phyloP scores from a whole-genome alignment of 2,113 vertebrate genomes.

The Lucifuga dentata region DNA sequence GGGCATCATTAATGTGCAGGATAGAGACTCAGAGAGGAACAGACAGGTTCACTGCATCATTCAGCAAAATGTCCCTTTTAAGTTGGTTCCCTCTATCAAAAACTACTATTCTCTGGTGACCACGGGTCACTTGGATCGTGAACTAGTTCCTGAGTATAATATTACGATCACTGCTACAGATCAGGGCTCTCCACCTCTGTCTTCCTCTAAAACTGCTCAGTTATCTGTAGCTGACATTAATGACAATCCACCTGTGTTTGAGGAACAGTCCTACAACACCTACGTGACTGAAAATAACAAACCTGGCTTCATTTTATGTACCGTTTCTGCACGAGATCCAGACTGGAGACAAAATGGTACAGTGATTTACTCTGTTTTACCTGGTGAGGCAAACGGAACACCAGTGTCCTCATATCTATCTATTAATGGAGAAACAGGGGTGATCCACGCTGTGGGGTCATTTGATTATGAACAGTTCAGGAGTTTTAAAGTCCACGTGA shows the following conservation, averaged over 20 bases:
- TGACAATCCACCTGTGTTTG: conserved; percentile 69
- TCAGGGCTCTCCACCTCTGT: conserved; percentile 68
- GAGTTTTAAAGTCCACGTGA: conserved; percentile 56
- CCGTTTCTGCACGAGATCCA: conserved; percentile 64
- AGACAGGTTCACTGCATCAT: conserved; percentile 63
- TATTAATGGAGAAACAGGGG: conserved; percentile 78
- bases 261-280: conserved; percentile 63
- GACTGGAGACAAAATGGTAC: conserved; percentile 76
- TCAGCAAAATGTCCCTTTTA: conserved; percentile 60
- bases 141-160: conserved; percentile 67
- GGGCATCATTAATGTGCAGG: conserved; percentile 73
- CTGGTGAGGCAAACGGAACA: conserved; percentile 63
- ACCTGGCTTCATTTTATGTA: conserved; percentile 62
- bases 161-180: conserved; percentile 70
- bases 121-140: conserved; percentile 66
- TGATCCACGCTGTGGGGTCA: conserved; percentile 56
- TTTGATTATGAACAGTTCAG: conserved; percentile 66
- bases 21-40: conserved; percentile 71
- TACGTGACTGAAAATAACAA: conserved; percentile 67
- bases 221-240: conserved; percentile 71
- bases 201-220: conserved; percentile 55
- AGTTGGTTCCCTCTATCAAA: conserved; percentile 65
- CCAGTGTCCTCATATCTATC: conserved; percentile 80
- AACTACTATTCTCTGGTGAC: conserved; percentile 73
- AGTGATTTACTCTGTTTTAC: conserved; percentile 78